These are phyloP conservation scores for Oscheius sp. DNA, from an alignment of 2,888 invertebrate genomes.

Conservation along the genomic window DNA sequence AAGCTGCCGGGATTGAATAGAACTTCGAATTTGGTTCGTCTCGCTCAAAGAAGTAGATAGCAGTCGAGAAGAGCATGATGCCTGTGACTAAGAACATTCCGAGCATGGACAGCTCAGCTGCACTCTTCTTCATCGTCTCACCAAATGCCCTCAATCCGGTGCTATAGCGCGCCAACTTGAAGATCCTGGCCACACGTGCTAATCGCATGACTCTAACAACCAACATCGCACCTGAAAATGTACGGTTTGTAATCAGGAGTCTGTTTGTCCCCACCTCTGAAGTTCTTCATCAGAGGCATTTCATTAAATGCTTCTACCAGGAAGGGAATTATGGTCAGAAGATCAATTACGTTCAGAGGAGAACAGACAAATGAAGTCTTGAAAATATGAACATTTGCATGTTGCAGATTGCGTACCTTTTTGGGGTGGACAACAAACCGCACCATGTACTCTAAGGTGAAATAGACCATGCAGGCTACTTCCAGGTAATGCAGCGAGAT, in stretches of 20 bases:
- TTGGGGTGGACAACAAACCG: slow-evolving; percentile 66
- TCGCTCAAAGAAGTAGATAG: slow-evolving; percentile 71
- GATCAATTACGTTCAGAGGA: slow-evolving; percentile 70
- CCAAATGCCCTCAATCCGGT: slow-evolving; percentile 69
- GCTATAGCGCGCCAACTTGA: slow-evolving; percentile 69
- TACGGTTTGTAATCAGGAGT: background rate
- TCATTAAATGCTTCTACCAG: slow-evolving; percentile 62
- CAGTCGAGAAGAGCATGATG: slow-evolving; percentile 72
- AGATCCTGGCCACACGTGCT: slow-evolving; percentile 68
- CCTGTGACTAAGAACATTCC: slow-evolving; percentile 72
- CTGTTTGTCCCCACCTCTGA: slow-evolving; percentile 48
- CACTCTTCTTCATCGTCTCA: slow-evolving; percentile 70
- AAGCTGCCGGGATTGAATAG: slow-evolving; percentile 70
- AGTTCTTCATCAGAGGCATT: slow-evolving; percentile 60
- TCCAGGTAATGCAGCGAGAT: slow-evolving; percentile 47
- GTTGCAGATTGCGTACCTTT: slow-evolving; percentile 39
- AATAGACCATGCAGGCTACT: slow-evolving; percentile 69
- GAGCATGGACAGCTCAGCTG: slow-evolving; percentile 71
- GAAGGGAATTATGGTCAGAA: slow-evolving; percentile 66
- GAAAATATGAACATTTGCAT: slow-evolving; percentile 16
- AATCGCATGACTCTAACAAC: slow-evolving; percentile 70
- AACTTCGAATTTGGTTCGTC: slow-evolving; percentile 71
- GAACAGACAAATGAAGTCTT: slow-evolving; percentile 61
- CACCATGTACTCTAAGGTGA: slow-evolving; percentile 67
- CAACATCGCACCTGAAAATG: slow-evolving; percentile 66